Evolutionary conservation across 2,888 invertebrate species (phyloP).

Genomic region (Anoncus sp.): DNA sequence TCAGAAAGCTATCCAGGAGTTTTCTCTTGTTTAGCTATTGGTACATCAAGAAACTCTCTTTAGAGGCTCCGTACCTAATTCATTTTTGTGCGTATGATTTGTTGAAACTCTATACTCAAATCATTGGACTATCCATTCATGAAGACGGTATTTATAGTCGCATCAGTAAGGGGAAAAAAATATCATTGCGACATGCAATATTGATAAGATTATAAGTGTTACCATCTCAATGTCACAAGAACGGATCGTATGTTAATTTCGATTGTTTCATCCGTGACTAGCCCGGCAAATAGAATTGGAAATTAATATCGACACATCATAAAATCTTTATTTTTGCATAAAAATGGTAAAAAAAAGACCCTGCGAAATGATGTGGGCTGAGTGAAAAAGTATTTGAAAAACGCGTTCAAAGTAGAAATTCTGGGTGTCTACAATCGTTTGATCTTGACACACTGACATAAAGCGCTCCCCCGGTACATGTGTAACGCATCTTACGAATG

Average conservation of each 20-base stretch:
- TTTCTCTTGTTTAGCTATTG: slow-evolving; percentile 18
- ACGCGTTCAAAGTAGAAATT: not conserved
- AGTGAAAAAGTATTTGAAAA: not conserved
- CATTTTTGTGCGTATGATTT: too few species aligned
- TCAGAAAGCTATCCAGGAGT: not conserved
- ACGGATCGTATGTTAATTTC: too few species aligned
- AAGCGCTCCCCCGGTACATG: not conserved
- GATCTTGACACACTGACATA: not conserved
- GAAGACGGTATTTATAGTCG: too few species aligned
- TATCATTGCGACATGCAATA: too few species aligned
- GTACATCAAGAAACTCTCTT: not conserved
- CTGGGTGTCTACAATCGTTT: not conserved
- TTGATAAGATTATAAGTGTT: too few species aligned
- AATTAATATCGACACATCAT: too few species aligned
- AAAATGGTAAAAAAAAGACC: not conserved
- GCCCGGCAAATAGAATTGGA: too few species aligned
- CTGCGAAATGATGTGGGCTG: not conserved
- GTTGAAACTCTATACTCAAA: too few species aligned
- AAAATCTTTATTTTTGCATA: not conserved
- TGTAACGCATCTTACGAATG: not conserved
- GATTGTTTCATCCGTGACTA: too few species aligned
- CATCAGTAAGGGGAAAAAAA: too few species aligned
- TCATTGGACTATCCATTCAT: too few species aligned
- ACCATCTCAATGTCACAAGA: too few species aligned
- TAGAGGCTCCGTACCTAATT: not conserved